Base-by-base conservation (phyloP, 2,113 vertebrate species). In the Barbus barbus region DNA sequence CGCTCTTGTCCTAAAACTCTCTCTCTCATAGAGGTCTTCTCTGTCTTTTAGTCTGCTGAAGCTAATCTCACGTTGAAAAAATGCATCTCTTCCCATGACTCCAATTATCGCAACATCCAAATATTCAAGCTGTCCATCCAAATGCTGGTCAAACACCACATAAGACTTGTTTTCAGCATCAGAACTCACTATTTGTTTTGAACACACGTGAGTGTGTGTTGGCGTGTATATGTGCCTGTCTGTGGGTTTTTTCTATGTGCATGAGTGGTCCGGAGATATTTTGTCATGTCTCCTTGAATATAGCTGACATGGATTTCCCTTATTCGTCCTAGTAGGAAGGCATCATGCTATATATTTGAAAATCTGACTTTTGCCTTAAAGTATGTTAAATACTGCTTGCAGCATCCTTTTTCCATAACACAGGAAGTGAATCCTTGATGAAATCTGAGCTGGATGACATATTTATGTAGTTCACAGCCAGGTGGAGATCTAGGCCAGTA, bases 391-490 rank as follows among this genome's bases (percentile, higher is more conserved):
- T n/a, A n/a, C n/a, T 61, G 86, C 90, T 86, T 44, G 67, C 72
- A 83, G 89, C 86, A 91, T 93, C 88, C 89, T 90, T 74, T 86
- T 89, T 46, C 74, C 58, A 85, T 88, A 83, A 58, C 86, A 82
- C 87, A 88, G 89, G 89, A 91, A 90, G 82, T 76, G 79, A 48
- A 69, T 67, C 63, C 58, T 86, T 33, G n/a, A 83, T 87, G 85
- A 33, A n/a, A 91, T 87, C 90, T 78, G 83, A 87, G 74, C 86
- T 61, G 53, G 13, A 51, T 63, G 83, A 89, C 88, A 87, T 86
- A 78, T 84, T 88, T 89, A 85, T 87, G 69, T 78, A 84, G 44
- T 85, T 86, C 81, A 82, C 85, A 84, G 82, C 12, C 60, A 85
- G 82, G 60, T 46, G 11, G 74, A 86, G 85, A 83, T 65, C 83